Percentiles rank a stretch among this genome's conserved stretches.
These are phyloP conservation scores for Dendrocincla fuliginosa DNA, from an alignment of 2,797 vertebrate species.

Conservation along the genomic window DNA sequence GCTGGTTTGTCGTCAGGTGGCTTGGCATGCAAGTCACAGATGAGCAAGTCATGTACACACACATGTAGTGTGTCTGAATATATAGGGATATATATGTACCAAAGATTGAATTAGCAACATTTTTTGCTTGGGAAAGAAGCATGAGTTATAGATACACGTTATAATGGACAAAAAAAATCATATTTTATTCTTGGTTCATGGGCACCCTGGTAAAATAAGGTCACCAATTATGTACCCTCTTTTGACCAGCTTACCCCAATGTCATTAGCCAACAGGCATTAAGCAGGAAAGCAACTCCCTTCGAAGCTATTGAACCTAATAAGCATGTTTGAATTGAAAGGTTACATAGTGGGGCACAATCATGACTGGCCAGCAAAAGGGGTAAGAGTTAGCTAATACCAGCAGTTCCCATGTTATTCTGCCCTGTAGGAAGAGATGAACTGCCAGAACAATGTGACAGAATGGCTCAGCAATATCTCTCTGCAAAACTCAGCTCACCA, in stretches of 20 bases:
- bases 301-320: neutral
- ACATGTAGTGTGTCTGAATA: rapidly evolving
- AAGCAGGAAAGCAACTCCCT: neutral
- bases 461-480: rapidly evolving
- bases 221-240: neutral
- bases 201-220: neutral
- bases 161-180: neutral
- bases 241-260: neutral
- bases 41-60: neutral
- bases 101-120: neutral
- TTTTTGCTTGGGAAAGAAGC: neutral
- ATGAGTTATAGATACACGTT: neutral
- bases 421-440: neutral
- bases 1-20: neutral
- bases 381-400: neutral
- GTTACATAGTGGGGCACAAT: no score
- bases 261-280: neutral
- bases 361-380: neutral
- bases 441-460: neutral
- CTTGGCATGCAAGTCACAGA: neutral
- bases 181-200: neutral
- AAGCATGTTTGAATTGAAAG: neutral
- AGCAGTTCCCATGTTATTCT: neutral
- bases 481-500: neutral
- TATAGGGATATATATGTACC: neutral